Conservation (phyloP, 2,888 invertebrate genomes). For the Diachrysia chrysitis region DNA sequence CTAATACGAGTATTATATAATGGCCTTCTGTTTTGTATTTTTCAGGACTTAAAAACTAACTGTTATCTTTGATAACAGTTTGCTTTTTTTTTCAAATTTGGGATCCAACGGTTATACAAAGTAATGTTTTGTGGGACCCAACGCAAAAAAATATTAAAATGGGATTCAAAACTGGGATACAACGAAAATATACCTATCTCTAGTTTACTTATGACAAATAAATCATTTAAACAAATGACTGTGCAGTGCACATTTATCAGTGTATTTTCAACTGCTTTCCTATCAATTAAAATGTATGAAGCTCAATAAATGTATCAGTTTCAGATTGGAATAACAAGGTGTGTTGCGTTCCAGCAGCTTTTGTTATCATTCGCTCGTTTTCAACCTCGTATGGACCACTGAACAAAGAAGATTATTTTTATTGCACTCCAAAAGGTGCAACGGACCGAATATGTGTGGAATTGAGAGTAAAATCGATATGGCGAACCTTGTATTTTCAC, state of each 20-base stretch:
- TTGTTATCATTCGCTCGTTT: slow-evolving; percentile 76
- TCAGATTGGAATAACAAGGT: slow-evolving; percentile 76
- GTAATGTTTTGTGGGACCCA: too few relatives aligned
- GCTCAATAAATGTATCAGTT: slow-evolving; percentile 69
- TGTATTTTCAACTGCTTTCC: slow-evolving; percentile 40
- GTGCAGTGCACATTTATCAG: slow-evolving; percentile 32
- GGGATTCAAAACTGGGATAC: too few relatives aligned
- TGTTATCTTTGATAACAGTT: too few relatives aligned
- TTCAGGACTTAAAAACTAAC: not conserved
- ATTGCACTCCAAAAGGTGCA: slow-evolving; percentile 85
- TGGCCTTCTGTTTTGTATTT: not conserved
- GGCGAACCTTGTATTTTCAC: slow-evolving; percentile 56
- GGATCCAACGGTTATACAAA: too few relatives aligned
- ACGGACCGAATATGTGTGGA: slow-evolving; percentile 80
- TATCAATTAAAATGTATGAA: slow-evolving; percentile 69
- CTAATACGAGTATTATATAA: not conserved
- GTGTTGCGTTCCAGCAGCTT: slow-evolving; percentile 66
- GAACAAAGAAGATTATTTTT: slow-evolving; percentile 87
- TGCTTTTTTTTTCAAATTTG: too few relatives aligned
- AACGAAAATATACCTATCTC: too few relatives aligned
- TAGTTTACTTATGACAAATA: slow-evolving; percentile 24
- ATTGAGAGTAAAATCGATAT: slow-evolving; percentile 81
- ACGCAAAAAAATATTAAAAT: too few relatives aligned
- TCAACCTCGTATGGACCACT: slow-evolving; percentile 73
- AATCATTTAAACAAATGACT: slow-evolving; percentile 21